phyloP scores from a whole-genome alignment of 2,888 invertebrate species.

The Glomeris marginata region DNA sequence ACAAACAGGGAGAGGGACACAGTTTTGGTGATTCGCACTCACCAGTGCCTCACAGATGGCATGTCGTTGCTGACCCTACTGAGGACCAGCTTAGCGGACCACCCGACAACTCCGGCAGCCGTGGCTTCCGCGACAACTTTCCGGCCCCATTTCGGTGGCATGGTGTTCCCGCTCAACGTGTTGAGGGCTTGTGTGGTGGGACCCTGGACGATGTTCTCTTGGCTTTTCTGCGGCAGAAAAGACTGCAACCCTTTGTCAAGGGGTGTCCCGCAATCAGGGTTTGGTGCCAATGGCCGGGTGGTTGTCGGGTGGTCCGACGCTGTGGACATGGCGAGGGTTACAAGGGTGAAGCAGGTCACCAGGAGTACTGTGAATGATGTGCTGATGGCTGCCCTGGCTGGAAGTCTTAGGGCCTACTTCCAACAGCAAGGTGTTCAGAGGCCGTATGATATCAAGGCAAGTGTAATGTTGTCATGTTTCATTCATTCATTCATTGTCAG shows the following conservation, averaged over 20 bases:
- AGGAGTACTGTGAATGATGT: slow-evolving; percentile 39
- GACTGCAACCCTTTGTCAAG: slow-evolving; percentile 33
- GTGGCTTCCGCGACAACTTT: slow-evolving; percentile 7
- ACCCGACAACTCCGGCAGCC: slow-evolving; percentile 20
- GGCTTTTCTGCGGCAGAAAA: slow-evolving; percentile 30
- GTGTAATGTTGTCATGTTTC: slow-evolving; percentile 6
- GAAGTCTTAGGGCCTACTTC: slow-evolving; percentile 35
- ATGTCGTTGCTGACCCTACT: slow-evolving; percentile 34
- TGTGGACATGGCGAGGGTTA: slow-evolving; percentile 31
- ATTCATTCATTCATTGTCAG: background rate
- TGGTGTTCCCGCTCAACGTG: slow-evolving; percentile 31
- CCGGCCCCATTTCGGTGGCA: slow-evolving; percentile 31
- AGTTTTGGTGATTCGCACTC: slow-evolving; percentile 34
- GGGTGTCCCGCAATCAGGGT: background rate
- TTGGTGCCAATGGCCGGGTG: slow-evolving; percentile 1
- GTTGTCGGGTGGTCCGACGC: slow-evolving; percentile 36
- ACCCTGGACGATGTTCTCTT: slow-evolving; percentile 35
- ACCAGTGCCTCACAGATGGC: slow-evolving; percentile 39
- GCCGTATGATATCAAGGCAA: slow-evolving; percentile 36
- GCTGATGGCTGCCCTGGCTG: slow-evolving; percentile 37
- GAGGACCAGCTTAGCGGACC: slow-evolving; percentile 31
- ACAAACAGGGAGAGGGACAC: slow-evolving; percentile 30
- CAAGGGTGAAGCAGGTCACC: slow-evolving; percentile 39
- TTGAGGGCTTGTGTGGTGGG: slow-evolving; percentile 35
- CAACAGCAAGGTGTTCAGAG: slow-evolving; percentile 35